Evolutionary conservation across 2,888 invertebrate species (phyloP).

Genomic region (Melangyna quadrimaculata): DNA sequence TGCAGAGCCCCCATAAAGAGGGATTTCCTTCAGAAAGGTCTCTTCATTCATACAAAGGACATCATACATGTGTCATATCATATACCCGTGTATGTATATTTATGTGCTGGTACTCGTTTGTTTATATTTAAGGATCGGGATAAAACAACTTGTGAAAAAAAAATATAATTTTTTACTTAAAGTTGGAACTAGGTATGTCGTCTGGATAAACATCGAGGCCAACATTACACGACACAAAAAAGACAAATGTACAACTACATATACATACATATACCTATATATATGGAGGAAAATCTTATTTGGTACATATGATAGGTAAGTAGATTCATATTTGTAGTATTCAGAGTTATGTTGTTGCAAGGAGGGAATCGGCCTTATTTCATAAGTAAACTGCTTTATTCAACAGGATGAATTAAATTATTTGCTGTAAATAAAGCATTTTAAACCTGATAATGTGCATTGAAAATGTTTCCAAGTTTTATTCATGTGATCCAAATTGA

Average conservation of each 20-base stretch:
- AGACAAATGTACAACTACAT: background rate
- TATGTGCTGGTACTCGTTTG: background rate
- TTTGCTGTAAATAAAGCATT: background rate
- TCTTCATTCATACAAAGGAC: background rate
- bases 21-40: constrained; percentile 16
- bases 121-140: background rate
- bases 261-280: no score
- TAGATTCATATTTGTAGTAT: background rate
- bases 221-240: background rate
- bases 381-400: background rate
- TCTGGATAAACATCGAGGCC: constrained; percentile 2
- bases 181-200: background rate
- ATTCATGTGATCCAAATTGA: background rate
- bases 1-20: constrained; percentile 12
- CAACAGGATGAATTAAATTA: background rate
- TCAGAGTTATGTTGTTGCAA: background rate
- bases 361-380: background rate
- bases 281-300: no score
- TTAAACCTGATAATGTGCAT: background rate
- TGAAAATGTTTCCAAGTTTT: background rate
- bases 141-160: background rate
- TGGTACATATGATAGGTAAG: background rate
- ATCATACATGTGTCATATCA: background rate
- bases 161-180: background rate
- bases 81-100: background rate